Percentiles rank a stretch among this genome's conserved stretches.
Conservation (phyloP, 2,797 vertebrate species). For the Pseudochirops corinnae region DNA sequence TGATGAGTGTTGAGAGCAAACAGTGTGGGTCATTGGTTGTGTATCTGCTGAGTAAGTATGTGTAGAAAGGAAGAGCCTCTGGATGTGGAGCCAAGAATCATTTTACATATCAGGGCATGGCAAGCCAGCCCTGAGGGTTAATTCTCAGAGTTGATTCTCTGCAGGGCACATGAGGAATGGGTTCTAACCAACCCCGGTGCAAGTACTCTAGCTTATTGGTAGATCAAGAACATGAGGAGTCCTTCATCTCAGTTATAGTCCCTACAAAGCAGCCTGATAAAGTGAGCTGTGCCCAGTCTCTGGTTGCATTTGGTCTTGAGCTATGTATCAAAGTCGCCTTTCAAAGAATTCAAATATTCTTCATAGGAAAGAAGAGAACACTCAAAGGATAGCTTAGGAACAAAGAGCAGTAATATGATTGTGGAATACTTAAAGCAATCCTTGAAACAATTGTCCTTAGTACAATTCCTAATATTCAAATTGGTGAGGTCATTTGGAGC, state of each 20-base stretch:
- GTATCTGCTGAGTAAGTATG: not conserved
- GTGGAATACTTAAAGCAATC: not conserved
- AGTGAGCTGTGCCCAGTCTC: not conserved
- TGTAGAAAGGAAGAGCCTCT: not conserved
- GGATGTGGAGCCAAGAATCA: not conserved
- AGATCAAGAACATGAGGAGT: not conserved
- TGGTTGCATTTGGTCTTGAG: not conserved
- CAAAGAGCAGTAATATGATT: not conserved
- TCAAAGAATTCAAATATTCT: not conserved
- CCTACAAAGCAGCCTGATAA: not conserved
- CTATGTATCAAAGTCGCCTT: not conserved
- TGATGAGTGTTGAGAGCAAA: not conserved
- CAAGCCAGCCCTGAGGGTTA: not conserved
- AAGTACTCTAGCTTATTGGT: not conserved
- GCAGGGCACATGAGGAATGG: not conserved
- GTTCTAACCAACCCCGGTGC: not conserved
- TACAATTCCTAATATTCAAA: not conserved
- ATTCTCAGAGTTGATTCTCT: not conserved
- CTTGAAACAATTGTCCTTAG: not conserved
- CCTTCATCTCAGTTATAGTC: not conserved
- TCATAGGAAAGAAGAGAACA: not conserved
- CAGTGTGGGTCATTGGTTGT: not conserved
- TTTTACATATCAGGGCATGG: not conserved
- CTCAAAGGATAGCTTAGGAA: not conserved
- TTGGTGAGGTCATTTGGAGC: not conserved